Percentiles rank a stretch among this genome's conserved stretches.
These are phyloP conservation scores for Acleris holmiana DNA, from an alignment of 2,888 invertebrate genomes.

Conservation along the genomic window DNA sequence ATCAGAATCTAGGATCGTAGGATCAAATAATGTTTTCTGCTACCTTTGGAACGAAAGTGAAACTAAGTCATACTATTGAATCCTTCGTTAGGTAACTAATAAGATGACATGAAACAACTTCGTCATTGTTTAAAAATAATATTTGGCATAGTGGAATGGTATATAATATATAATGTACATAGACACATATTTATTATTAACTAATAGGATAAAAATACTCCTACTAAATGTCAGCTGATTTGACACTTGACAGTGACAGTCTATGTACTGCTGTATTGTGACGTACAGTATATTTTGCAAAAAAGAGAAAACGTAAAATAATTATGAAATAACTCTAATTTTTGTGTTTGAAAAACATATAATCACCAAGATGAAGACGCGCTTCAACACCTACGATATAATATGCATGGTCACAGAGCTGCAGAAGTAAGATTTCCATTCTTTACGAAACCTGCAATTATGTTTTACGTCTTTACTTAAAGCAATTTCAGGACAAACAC, in stretches of 20 bases:
- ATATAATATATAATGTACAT: too few relatives aligned
- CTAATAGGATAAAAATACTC: slow-evolving; percentile 1
- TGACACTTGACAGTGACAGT: slow-evolving; percentile 1
- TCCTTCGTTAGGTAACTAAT: neutral
- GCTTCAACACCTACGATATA: slow-evolving; percentile 97
- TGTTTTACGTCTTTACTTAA: slow-evolving; percentile 6
- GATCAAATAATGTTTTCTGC: too few relatives aligned
- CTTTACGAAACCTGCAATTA: neutral
- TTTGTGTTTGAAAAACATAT: neutral
- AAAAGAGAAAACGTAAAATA: slow-evolving; percentile 19
- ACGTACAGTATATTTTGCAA: slow-evolving; percentile 11
- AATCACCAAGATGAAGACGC: slow-evolving; percentile 90
- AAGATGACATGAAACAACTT: too few relatives aligned
- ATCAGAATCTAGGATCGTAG: neutral
- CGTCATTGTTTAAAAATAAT: too few relatives aligned
- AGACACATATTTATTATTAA: too few relatives aligned
- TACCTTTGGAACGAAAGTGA: neutral
- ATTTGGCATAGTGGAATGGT: too few relatives aligned
- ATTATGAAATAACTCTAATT: neutral
- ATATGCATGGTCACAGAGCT: slow-evolving; percentile 94
- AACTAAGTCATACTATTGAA: neutral
- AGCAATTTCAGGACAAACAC: slow-evolving; percentile 1
- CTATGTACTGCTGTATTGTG: neutral
- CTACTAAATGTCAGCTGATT: slow-evolving; percentile 3
- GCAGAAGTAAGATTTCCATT: slow-evolving; percentile 86